Percentiles rank a stretch among this genome's conserved stretches.
These are phyloP conservation scores for Trematocara marginatum DNA, from an alignment of 2,113 vertebrate genomes.

Conservation along the genomic window DNA sequence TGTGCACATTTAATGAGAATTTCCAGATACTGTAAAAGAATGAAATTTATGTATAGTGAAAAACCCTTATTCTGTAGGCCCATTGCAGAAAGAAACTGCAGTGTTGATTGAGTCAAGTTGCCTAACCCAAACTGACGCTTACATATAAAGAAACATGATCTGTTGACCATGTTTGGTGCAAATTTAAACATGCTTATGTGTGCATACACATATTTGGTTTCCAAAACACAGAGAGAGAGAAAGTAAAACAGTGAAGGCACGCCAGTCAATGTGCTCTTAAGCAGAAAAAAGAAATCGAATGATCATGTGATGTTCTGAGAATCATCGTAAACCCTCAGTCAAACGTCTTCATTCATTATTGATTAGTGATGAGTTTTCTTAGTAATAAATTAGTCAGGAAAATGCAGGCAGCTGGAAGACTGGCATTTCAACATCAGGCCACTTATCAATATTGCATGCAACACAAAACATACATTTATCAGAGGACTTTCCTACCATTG, in stretches of 20 bases:
- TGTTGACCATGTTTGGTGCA: background rate
- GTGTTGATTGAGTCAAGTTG: background rate
- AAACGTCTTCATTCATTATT: slow-evolving; percentile 61
- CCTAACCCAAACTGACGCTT: background rate
- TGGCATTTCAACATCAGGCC: slow-evolving; percentile 58
- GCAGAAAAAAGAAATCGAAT: background rate
- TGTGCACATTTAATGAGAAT: background rate
- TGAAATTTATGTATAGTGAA: background rate
- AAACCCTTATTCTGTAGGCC: background rate
- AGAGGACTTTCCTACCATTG: background rate
- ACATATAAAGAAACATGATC: background rate
- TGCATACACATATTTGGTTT: background rate
- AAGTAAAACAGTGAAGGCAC: background rate
- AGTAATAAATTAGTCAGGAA: slow-evolving; percentile 50
- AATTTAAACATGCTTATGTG: background rate
- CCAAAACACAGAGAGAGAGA: background rate
- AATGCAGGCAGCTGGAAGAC: slow-evolving; percentile 36
- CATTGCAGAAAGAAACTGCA: background rate
- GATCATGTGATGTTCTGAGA: background rate
- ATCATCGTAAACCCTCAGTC: background rate
- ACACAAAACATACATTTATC: background rate
- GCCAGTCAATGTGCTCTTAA: background rate
- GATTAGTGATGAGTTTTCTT: slow-evolving; percentile 36
- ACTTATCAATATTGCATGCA: slow-evolving; percentile 50
- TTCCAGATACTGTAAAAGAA: background rate